Evolutionary conservation across 2,113 vertebrate genomes (phyloP).

Genomic region (Pao palembangensis): DNA sequence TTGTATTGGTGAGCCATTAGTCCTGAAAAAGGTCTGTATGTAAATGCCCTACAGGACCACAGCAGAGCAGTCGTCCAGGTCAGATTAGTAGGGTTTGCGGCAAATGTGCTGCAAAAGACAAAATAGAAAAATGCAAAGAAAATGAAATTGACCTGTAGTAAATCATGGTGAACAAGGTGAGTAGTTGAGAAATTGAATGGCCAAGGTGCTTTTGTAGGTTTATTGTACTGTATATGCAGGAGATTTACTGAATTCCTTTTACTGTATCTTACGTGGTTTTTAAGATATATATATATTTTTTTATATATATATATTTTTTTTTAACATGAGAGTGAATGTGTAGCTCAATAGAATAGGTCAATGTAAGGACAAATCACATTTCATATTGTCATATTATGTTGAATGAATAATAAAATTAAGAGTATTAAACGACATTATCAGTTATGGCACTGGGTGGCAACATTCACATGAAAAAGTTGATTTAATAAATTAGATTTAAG

Average conservation of each 20-base stretch:
- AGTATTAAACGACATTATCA: slow-evolving; percentile 5
- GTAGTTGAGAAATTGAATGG: slow-evolving; percentile 72
- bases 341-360: too few species aligned
- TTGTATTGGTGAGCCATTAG: slow-evolving; percentile 80
- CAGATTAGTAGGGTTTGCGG: slow-evolving; percentile 69
- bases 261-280: neutral
- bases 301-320: too few species aligned
- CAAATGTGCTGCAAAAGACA: slow-evolving; percentile 69
- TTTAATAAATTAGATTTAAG: slow-evolving; percentile 2
- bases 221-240: slow-evolving; percentile 55
- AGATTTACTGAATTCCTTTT: slow-evolving; percentile 10
- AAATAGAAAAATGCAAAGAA: slow-evolving; percentile 51
- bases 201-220: slow-evolving; percentile 54
- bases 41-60: slow-evolving; percentile 77
- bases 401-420: too few species aligned
- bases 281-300: too few species aligned
- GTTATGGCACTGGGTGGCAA: slow-evolving; percentile 16
- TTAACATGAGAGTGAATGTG: too few species aligned
- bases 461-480: slow-evolving; percentile 12
- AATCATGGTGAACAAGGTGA: slow-evolving; percentile 77
- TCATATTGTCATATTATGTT: too few species aligned
- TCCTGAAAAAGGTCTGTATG: slow-evolving; percentile 77
- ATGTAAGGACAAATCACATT: too few species aligned
- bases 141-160: slow-evolving; percentile 67
- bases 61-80: slow-evolving; percentile 67